Percentiles rank a stretch among this genome's conserved stretches.
phyloP scores from a whole-genome alignment of 2,888 invertebrate species.

The Tigriopus californicus region DNA sequence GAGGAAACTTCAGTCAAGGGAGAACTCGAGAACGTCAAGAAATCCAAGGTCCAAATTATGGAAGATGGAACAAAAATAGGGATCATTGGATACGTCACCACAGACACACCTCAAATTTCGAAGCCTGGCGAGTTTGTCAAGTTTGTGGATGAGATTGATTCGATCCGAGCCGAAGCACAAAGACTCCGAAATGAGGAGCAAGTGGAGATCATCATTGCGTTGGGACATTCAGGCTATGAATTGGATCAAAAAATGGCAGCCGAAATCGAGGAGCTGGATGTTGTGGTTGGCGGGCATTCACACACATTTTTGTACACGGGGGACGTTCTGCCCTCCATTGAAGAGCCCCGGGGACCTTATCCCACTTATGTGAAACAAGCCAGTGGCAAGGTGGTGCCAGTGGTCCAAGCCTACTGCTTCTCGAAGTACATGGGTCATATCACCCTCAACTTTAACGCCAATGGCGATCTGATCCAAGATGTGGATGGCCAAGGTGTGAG shows the following conservation, averaged over 20 bases:
- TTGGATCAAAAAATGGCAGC: slow-evolving; percentile 39
- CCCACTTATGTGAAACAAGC: slow-evolving; percentile 11
- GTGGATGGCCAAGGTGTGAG: slow-evolving; percentile 2
- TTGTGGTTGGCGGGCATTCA: slow-evolving; percentile 69
- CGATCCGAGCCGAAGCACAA: slow-evolving; percentile 45
- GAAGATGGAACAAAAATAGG: slow-evolving; percentile 36
- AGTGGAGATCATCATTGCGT: slow-evolving; percentile 54
- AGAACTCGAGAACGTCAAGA: neutral
- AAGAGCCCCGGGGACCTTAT: slow-evolving; percentile 2
- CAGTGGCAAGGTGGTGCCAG: slow-evolving; percentile 12
- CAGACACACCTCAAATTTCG: slow-evolving; percentile 40
- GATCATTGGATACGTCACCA: slow-evolving; percentile 52
- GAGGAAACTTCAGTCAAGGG: slow-evolving; percentile 32
- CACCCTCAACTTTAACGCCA: neutral
- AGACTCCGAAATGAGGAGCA: slow-evolving; percentile 38
- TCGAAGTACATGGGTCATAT: slow-evolving; percentile 13
- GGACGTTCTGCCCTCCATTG: neutral
- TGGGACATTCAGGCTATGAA: slow-evolving; percentile 62
- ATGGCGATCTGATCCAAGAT: neutral
- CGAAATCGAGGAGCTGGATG: slow-evolving; percentile 45
- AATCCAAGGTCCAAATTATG: neutral
- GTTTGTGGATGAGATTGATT: slow-evolving; percentile 46
- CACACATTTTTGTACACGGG: slow-evolving; percentile 52
- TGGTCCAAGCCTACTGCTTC: slow-evolving; percentile 12
- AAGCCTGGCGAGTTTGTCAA: neutral